Conservation (phyloP, 2,113 vertebrate genomes). For the Oriolus oriolus region DNA sequence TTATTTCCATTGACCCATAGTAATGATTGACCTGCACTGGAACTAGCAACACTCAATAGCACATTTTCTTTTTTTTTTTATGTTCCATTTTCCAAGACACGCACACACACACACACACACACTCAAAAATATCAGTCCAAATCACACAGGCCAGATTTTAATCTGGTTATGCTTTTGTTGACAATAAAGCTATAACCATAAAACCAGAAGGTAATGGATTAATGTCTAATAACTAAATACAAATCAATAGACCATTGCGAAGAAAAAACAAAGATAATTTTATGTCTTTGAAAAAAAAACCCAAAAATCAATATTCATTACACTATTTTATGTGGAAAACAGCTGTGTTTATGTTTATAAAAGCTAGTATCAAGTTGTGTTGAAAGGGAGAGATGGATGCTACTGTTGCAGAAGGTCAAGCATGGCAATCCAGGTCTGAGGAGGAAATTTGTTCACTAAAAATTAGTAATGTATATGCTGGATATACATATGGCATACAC, state of each 20-base stretch:
- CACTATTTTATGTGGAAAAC: neutral
- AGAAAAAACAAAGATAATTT: neutral
- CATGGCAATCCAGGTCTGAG: neutral
- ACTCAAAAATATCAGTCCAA: neutral
- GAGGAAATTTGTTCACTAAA: neutral
- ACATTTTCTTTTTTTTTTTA: neutral
- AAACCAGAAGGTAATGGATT: neutral
- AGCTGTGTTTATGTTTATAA: neutral
- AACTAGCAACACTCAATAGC: neutral
- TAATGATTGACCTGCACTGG: neutral
- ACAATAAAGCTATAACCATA: neutral
- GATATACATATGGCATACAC: neutral
- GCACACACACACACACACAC: neutral
- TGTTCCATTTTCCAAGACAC: neutral
- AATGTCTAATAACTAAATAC: neutral
- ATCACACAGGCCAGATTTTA: neutral
- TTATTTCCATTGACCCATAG: constrained; percentile 3
- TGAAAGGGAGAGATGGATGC: neutral
- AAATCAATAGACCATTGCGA: neutral
- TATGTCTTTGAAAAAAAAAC: neutral
- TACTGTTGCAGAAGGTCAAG: neutral
- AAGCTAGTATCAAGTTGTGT: neutral
- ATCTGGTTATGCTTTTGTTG: neutral
- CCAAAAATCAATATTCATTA: neutral
- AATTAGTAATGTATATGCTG: neutral